Evolutionary conservation across 2,888 invertebrate species (phyloP).

Genomic region (Chromoteleia sp.): DNA sequence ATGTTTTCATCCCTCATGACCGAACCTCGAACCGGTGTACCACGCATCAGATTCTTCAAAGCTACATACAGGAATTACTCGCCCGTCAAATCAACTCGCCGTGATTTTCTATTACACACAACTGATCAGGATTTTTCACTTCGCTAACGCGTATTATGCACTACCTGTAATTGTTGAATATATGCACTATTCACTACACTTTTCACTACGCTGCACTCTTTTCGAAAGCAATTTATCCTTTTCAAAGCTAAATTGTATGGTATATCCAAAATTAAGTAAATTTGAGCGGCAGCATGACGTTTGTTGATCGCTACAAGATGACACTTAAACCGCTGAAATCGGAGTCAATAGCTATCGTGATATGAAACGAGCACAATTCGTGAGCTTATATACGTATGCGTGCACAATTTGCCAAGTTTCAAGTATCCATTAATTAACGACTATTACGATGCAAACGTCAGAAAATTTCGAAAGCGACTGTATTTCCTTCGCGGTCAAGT

Average conservation of each 20-base stretch:
- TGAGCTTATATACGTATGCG: slow-evolving; percentile 4
- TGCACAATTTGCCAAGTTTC: not conserved
- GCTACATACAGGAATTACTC: slow-evolving; percentile 36
- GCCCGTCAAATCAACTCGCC: slow-evolving; percentile 58
- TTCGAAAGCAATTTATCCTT: not conserved
- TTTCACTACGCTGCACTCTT: slow-evolving; percentile 50
- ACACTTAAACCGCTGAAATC: not conserved
- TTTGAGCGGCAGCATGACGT: slow-evolving; percentile 29
- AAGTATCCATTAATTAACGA: not conserved
- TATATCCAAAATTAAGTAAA: slow-evolving; percentile 39
- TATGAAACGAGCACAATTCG: not conserved
- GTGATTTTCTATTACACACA: slow-evolving; percentile 58
- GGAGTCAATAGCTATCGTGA: slow-evolving; percentile 3
- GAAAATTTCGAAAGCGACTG: not conserved
- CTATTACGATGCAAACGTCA: not conserved
- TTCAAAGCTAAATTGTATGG: not conserved
- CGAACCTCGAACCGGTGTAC: slow-evolving; percentile 40
- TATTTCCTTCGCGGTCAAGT: not conserved
- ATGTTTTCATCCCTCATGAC: slow-evolving; percentile 71
- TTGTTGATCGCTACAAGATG: slow-evolving; percentile 22
- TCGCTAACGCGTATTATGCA: slow-evolving; percentile 22
- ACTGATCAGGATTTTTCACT: slow-evolving; percentile 54
- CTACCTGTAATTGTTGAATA: slow-evolving; percentile 29
- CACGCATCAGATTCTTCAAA: slow-evolving; percentile 62
- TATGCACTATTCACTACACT: slow-evolving; percentile 44